Percentiles rank a stretch among this genome's conserved stretches.
Conservation (phyloP, 2,888 invertebrate genomes). For the Alentia gelatinosa region DNA sequence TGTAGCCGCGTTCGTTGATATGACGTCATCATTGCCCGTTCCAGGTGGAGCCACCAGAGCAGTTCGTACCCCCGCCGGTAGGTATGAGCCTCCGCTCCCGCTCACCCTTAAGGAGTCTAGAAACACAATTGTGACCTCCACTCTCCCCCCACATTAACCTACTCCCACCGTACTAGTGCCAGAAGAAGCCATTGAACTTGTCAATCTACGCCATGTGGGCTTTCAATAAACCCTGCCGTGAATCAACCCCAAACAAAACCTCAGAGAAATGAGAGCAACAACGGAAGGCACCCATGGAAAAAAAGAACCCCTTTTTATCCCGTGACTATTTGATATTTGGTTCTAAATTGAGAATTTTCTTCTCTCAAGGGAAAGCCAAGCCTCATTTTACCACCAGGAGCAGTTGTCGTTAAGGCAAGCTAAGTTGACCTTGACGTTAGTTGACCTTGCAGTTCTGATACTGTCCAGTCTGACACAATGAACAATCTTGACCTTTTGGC, state of each 20-base stretch:
- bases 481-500: slow-evolving; percentile 7
- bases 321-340: neutral
- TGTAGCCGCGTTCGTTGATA: slow-evolving; percentile 18
- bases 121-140: neutral
- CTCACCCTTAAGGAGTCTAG: slow-evolving; percentile 51
- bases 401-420: neutral
- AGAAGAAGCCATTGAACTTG: neutral
- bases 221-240: neutral
- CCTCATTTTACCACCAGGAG: neutral
- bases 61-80: slow-evolving; percentile 50
- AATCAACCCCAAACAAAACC: neutral
- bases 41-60: slow-evolving; percentile 51
- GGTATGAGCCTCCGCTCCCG: slow-evolving; percentile 44
- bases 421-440: neutral
- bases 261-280: too few relatives aligned
- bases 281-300: neutral
- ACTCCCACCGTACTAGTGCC: neutral
- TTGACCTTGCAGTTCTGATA: neutral
- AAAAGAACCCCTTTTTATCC: neutral
- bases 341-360: slow-evolving; percentile 8
- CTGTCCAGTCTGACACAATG: neutral
- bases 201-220: neutral
- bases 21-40: slow-evolving; percentile 33
- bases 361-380: slow-evolving; percentile 9
- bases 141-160: neutral